Evolutionary conservation across 30 jellyfish, hydroid and myxozoan species (phyloP), one percentile per base, ranked within the genome.

Genomic region (Aurelia aurita complex sp. Pacific): DNA sequence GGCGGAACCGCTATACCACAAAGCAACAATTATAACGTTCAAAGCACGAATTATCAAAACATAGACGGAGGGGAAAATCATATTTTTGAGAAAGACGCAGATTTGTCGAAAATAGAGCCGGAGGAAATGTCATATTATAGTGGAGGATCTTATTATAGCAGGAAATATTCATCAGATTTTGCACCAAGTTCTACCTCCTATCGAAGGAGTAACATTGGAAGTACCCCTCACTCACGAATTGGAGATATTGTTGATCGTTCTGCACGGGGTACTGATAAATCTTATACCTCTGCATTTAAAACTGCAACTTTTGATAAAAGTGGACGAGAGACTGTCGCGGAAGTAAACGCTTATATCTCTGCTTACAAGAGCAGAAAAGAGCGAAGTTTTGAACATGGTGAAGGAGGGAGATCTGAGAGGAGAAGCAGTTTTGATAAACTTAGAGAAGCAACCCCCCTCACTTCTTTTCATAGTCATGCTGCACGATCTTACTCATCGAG

Each of bases 361-460:
- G 93, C 93, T 17, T 84, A 84, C 67, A 84, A 84, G 59, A 84
- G 93, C 17, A 74, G 93, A 66, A 84, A 77, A 77, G 93, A 73
- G 82, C 76, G 87, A 46, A 74, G 93, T 77, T 84, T 84, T 38
- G 93, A 84, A 36, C 36, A 74, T 38, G 87, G 87, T 7, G 93
- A 84, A 23, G 33, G 73, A 10, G 79, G 82, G 23, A 73, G 87
- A 67, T 54, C 75, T 38, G 87, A 84, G 33, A 84, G 93, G 76
- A 84, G 73, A 51, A 69, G 83, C 54, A 84, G 93, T 72, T 19
- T 84, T 8, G 87, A 84, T 14, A 73, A 77, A 62, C 40, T 17
- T 32, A 43, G 57, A 64, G 85, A 53, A 74, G 12, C 57, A 15
- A 74, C 43, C 15, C 50, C 84, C 10, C 23, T 40, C 1, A 67